A percentile compares a stretch with the other conserved stretches of the same genome.
Conservation (phyloP, 2,888 invertebrate genomes). For the Plagodis dolabraria region DNA sequence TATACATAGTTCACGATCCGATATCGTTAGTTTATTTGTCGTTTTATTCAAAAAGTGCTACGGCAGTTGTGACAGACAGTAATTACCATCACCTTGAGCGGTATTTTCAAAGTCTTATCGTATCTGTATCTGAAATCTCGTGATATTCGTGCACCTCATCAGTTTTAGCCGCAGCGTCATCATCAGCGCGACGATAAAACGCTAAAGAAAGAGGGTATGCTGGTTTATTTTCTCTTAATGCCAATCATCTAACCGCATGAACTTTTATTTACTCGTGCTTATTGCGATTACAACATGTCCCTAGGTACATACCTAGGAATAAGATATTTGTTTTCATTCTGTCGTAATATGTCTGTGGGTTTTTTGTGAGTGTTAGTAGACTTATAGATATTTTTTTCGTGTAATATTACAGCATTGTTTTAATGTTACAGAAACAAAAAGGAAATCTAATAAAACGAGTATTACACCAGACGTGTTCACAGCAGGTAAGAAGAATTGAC, state of each 20-base stretch:
- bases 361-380: neutral
- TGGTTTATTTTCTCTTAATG: too few species aligned
- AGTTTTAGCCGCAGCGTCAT: conserved; percentile 42
- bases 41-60: too few species aligned
- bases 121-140: conserved; percentile 74
- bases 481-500: neutral
- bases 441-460: neutral
- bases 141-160: conserved; percentile 76
- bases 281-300: too few species aligned
- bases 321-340: too few species aligned
- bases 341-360: neutral
- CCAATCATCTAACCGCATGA: too few species aligned
- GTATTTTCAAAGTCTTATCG: conserved; percentile 48
- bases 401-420: neutral
- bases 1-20: too few species aligned
- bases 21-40: too few species aligned
- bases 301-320: too few species aligned
- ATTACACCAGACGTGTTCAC: neutral
- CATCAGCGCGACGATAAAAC: conserved; percentile 58
- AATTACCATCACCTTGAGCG: too few species aligned
- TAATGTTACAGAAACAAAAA: neutral
- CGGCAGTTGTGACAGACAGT: too few species aligned
- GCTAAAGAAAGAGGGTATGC: too few species aligned
- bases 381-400: neutral
- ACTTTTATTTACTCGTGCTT: too few species aligned